A percentile compares a stretch with the other conserved stretches of the same genome.
These are phyloP conservation scores for Elgaria multicarinata DNA, from an alignment of 2,113 vertebrate species.

Conservation along the genomic window DNA sequence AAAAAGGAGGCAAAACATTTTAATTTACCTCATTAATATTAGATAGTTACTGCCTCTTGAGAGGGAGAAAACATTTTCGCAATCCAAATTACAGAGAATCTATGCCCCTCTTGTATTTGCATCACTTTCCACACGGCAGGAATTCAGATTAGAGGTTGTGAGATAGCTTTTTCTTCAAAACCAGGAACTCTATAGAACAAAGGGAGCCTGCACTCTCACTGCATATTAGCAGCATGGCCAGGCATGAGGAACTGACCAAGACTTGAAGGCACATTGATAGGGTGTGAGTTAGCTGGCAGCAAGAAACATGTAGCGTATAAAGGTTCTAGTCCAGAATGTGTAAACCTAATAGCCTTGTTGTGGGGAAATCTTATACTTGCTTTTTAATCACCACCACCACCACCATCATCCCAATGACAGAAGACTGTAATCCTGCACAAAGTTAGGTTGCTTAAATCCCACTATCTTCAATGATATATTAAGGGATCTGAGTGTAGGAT, in stretches of 20 bases:
- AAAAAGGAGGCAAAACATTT: slow-evolving; percentile 1
- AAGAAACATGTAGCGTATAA: neutral
- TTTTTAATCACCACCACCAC: no score
- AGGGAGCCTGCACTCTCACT: neutral
- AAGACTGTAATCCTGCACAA: no score
- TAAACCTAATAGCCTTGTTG: no score
- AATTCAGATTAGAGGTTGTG: neutral
- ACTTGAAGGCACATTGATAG: neutral
- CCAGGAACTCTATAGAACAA: neutral
- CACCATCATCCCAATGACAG: no score
- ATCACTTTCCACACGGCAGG: neutral
- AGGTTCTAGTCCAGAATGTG: no score
- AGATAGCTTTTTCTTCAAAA: neutral
- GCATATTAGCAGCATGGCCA: neutral
- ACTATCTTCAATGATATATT: no score
- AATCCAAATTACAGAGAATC: neutral
- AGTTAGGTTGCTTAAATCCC: no score
- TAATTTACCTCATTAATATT: slow-evolving; percentile 18
- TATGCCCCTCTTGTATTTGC: neutral
- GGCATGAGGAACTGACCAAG: neutral
- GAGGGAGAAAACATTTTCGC: neutral
- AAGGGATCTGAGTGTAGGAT: no score
- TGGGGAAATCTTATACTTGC: no score
- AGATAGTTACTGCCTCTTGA: neutral
- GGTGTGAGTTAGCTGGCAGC: neutral